Evolutionary conservation across 2,888 invertebrate species (phyloP), one percentile per base, ranked within the genome.

Genomic region (Hydroisotoma schaefferi): DNA sequence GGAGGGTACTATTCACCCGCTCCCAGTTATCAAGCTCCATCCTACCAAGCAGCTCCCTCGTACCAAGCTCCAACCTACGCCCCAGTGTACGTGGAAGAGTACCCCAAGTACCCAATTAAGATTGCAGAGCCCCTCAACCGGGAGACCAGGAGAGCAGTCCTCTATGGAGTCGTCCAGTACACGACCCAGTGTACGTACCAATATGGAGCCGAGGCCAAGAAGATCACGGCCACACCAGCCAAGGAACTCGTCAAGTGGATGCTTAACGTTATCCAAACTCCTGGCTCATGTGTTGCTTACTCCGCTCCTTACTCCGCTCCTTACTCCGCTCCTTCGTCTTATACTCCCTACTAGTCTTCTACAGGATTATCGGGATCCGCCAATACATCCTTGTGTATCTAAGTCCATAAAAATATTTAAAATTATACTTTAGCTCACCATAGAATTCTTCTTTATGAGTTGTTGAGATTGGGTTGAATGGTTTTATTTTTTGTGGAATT

Each of bases 81-180:
- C 38, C 61, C 59, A 38, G 40, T 49, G 5, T 55, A 47, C 3
- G 57, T 61, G 40, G 59, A 62, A 28, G 57, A 59, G 4, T 55
- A 47, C 25, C 64, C 63, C 59, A 68, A 65, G 55, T 65, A 66
- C 55, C 69, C 67, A 4, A 65, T 71, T 59, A 62, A 65, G 51
- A 18, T 56, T 29, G 71, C 68, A 22, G 72, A 70, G 57, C 53
- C 55, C 18, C 33, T 57, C 40, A 68, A 69, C 60, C 48, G 55
- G 22, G 68, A 70, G 53, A 65, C 61, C 56, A 61, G 70, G 59
- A 52, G 70, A 56, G 70, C 70, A 61, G 72, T 68, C 25, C 57
- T 72, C 18, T 68, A 61, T 52, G 72, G 72, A 46, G 62, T 72
- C 58, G 72, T 72, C 55, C 64, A 66, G 52, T 72, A 72, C 52